Evolutionary conservation across 2,797 vertebrate genomes (phyloP).

Genomic region (Acanthurus lineatus): DNA sequence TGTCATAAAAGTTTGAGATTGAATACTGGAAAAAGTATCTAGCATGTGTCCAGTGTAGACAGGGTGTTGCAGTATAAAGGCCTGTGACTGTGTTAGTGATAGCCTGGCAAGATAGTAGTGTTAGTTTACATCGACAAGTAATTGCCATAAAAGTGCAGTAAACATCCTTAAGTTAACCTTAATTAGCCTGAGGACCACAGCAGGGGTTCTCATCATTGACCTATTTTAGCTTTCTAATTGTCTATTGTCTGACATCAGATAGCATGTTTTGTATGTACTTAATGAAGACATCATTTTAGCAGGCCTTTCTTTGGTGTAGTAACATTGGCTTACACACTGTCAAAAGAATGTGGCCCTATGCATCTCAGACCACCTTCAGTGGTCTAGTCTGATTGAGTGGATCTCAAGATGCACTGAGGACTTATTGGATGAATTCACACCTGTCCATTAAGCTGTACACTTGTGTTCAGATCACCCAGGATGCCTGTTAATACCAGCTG

Average conservation of each 20-base stretch:
- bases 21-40: not conserved
- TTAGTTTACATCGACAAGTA: constrained; percentile 45
- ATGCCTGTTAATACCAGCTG: too few relatives aligned
- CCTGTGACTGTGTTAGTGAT: not conserved
- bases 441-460: too few relatives aligned
- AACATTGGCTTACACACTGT: too few relatives aligned
- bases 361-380: too few relatives aligned
- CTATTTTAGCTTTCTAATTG: constrained; percentile 24
- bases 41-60: not conserved
- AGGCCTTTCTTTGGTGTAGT: too few relatives aligned
- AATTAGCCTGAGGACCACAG: constrained; percentile 45
- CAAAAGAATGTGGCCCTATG: too few relatives aligned
- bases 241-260: not conserved
- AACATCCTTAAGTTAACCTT: constrained; percentile 31
- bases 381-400: too few relatives aligned
- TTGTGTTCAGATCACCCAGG: too few relatives aligned
- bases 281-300: too few relatives aligned
- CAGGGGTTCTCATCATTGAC: constrained; percentile 49
- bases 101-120: not conserved
- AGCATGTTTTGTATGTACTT: too few relatives aligned
- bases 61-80: not conserved
- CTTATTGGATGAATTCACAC: too few relatives aligned
- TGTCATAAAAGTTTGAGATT: not conserved
- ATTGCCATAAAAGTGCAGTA: constrained; percentile 45
- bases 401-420: too few relatives aligned